A percentile compares a stretch with the other conserved stretches of the same genome.
Evolutionary conservation across 2,888 invertebrate species (phyloP).

Genomic region (Loripinus fragilis): DNA sequence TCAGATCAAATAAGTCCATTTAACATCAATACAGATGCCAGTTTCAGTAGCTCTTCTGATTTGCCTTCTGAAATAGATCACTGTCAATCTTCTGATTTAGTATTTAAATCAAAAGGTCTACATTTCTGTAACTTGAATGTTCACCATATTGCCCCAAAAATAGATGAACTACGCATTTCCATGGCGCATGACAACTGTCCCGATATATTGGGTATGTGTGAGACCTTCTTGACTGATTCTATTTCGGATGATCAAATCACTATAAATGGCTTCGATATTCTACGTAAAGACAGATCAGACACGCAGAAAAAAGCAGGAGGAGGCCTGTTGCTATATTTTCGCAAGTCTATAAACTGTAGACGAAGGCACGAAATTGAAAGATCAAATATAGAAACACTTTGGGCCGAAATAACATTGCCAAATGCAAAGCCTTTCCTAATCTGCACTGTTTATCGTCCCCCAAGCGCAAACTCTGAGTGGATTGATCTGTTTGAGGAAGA

Average conservation of each 20-base stretch:
- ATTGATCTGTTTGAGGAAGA: slow-evolving; percentile 22
- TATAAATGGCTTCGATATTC: background rate
- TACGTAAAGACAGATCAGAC: slow-evolving; percentile 1
- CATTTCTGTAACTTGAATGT: background rate
- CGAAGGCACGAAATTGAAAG: slow-evolving; percentile 9
- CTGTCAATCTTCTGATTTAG: background rate
- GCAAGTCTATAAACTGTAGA: background rate
- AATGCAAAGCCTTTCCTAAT: slow-evolving; percentile 18
- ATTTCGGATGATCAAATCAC: background rate
- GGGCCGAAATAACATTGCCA: slow-evolving; percentile 10
- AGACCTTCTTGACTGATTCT: background rate
- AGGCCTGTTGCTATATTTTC: slow-evolving; percentile 15
- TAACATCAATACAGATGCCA: background rate
- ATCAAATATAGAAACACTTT: slow-evolving; percentile 14
- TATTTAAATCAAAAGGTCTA: background rate
- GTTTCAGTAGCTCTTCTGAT: background rate
- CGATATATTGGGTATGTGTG: background rate
- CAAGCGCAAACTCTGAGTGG: background rate
- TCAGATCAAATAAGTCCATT: background rate
- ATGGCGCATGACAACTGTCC: background rate
- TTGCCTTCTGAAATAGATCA: background rate
- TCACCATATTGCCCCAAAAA: background rate
- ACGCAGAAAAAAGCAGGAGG: slow-evolving; percentile 17
- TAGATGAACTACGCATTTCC: background rate
- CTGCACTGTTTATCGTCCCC: slow-evolving; percentile 22